Conservation (phyloP, 2,797 vertebrate genomes). For the Octomys mimax region DNA sequence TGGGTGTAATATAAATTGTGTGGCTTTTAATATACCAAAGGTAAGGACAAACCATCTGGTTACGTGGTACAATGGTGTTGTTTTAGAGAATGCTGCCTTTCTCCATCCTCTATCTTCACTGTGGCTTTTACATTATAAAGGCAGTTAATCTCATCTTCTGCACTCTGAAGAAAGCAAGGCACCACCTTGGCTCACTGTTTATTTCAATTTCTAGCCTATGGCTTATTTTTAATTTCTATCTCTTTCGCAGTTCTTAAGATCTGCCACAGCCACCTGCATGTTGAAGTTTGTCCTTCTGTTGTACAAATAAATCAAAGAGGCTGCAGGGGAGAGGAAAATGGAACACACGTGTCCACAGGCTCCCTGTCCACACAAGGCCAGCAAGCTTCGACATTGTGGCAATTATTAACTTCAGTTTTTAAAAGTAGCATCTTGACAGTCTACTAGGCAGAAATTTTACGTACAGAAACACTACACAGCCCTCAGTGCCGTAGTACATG, state of each 20-base stretch:
- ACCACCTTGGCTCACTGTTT: not conserved
- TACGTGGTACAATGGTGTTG: not conserved
- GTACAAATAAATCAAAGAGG: not conserved
- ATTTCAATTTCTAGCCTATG: not conserved
- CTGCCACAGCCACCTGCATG: not conserved
- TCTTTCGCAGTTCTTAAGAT: not conserved
- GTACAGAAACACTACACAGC: not conserved
- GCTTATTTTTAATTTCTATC: not conserved
- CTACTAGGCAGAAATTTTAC: not conserved
- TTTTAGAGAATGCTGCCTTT: constrained; percentile 60
- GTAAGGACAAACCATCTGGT: constrained; percentile 49
- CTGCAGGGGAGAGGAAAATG: not conserved
- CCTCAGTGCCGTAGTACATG: not conserved
- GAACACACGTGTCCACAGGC: not conserved
- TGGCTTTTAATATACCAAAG: constrained; percentile 38
- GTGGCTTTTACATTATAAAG: constrained; percentile 39
- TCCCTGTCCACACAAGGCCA: not conserved
- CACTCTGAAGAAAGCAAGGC: not conserved
- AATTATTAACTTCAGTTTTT: not conserved
- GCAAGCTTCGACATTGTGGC: not conserved
- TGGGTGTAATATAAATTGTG: constrained; percentile 10
- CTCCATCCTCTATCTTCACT: not conserved
- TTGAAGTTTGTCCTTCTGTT: not conserved
- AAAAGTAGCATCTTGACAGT: not conserved
- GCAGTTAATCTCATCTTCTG: not conserved